phyloP scores from a whole-genome alignment of 2,888 invertebrate genomes.

The Stratiomys singularior region DNA sequence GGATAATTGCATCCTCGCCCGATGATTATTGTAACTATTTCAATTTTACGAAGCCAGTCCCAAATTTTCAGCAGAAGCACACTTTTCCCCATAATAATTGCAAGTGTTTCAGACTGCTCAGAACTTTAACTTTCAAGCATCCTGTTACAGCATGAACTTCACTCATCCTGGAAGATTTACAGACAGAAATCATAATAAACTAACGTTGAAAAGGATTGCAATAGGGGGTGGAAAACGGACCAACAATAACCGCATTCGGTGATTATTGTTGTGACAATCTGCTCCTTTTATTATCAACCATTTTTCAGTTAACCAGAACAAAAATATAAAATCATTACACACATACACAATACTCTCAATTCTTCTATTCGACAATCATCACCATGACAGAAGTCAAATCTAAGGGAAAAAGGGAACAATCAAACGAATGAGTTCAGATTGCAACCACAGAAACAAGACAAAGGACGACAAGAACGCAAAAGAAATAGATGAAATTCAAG shows the following conservation, averaged over 20 bases:
- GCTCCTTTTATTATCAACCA: neutral
- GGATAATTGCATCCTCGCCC: too few species aligned
- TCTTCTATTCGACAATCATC: neutral
- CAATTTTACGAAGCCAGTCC: too few species aligned
- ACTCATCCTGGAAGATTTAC: too few species aligned
- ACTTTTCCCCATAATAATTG: too few species aligned
- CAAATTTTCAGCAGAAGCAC: too few species aligned
- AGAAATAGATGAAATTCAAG: neutral
- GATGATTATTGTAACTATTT: too few species aligned
- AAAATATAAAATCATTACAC: neutral
- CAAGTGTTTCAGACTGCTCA: too few species aligned
- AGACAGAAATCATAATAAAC: neutral
- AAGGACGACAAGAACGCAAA: too few species aligned
- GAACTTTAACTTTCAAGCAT: too few species aligned
- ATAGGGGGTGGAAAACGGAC: slow-evolving; percentile 1
- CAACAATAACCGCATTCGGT: slow-evolving; percentile 5
- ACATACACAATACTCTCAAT: too few species aligned
- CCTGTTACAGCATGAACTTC: too few species aligned
- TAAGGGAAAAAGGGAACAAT: neutral
- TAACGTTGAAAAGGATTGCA: neutral
- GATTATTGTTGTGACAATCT: slow-evolving; percentile 30
- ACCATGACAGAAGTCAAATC: slow-evolving; percentile 3
- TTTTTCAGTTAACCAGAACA: neutral
- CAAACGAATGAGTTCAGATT: neutral
- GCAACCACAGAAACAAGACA: slow-evolving; percentile 2